Base-by-base conservation (phyloP, 2,888 invertebrate genomes). In the Ophonus ardosiacus region DNA sequence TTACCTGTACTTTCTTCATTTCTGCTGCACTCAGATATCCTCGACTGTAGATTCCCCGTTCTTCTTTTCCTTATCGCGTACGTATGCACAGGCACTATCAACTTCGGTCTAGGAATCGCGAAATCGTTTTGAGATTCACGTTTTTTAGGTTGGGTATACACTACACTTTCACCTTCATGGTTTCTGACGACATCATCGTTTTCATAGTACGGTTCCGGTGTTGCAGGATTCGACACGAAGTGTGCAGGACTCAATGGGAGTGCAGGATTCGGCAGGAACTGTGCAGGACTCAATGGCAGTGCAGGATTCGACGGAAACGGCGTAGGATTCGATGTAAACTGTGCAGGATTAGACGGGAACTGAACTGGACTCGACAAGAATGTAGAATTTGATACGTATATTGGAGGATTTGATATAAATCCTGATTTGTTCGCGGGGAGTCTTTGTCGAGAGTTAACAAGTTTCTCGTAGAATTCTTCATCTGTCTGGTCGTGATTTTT, bases 1-100 rank as follows among this genome's bases (percentile, higher is more conserved):
- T 80, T 40, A 68, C 80, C 79, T 71, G 80, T 76, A 65, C 24
- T 76, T 17, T 76, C 80, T 21, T 13, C 78, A 92, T 92, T 86
- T 92, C 93, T 91, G 68, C 86, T 86, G 43, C 84, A 79, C 8
- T 85, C 82, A 51, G 86, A 84, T 51, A 89, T 88, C 18, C 85
- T 85, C 0, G 90, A 89, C 2, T 88, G 88, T 74, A 95, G 92
- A 91, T 97, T 97, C 8, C 97, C 97, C 59, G 97, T 97, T 87
- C 96, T 93, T 86, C 97, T 93, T 89, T 95, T 95, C 87, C 96
- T 93, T 86, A 95, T 93, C 84, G 96, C 97, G 89, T 97, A 97
- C 31, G 97, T 97, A 92, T 97, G 97, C 86, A 97, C 96, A 82
- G 97, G 97, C 87, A 97, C 97, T 89, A 97, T 96, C 88, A 97